Evolutionary conservation across 2,888 invertebrate genomes (phyloP).

Genomic region (Apoda limacodes): DNA sequence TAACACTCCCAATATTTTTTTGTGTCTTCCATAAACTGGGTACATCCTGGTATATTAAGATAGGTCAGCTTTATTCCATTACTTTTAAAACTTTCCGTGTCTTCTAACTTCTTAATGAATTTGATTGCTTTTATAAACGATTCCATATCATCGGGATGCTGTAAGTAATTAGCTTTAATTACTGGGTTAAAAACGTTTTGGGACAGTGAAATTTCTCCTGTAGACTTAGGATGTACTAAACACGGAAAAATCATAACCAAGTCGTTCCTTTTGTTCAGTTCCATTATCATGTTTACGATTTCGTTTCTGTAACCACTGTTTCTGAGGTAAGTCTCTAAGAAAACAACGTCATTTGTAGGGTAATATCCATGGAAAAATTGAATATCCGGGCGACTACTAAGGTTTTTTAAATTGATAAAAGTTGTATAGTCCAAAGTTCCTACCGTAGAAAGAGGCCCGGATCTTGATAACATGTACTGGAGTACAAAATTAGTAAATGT

Average conservation of each 20-base stretch:
- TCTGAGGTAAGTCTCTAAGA: slow-evolving; percentile 25
- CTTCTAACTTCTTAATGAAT: slow-evolving; percentile 36
- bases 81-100: slow-evolving; percentile 42
- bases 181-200: slow-evolving; percentile 63
- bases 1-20: slow-evolving; percentile 70
- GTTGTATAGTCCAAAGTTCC: slow-evolving; percentile 56
- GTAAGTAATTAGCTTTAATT: slow-evolving; percentile 72
- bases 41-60: slow-evolving; percentile 39
- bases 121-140: slow-evolving; percentile 45
- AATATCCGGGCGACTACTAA: slow-evolving; percentile 55
- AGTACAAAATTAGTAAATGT: slow-evolving; percentile 21
- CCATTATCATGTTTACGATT: slow-evolving; percentile 26
- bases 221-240: slow-evolving; percentile 59
- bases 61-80: slow-evolving; percentile 36
- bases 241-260: slow-evolving; percentile 43
- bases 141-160: slow-evolving; percentile 61
- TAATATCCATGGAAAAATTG: slow-evolving; percentile 50
- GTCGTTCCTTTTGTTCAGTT: slow-evolving; percentile 31
- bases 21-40: slow-evolving; percentile 27
- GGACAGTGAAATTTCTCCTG: slow-evolving; percentile 64
- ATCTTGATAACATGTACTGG: slow-evolving; percentile 56
- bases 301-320: slow-evolving; percentile 31
- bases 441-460: slow-evolving; percentile 51
- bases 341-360: slow-evolving; percentile 27
- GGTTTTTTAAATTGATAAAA: slow-evolving; percentile 56